Percentiles rank a stretch among this genome's conserved stretches.
Conservation (phyloP, 2,888 invertebrate species). For the Anagyrus pseudococci region DNA sequence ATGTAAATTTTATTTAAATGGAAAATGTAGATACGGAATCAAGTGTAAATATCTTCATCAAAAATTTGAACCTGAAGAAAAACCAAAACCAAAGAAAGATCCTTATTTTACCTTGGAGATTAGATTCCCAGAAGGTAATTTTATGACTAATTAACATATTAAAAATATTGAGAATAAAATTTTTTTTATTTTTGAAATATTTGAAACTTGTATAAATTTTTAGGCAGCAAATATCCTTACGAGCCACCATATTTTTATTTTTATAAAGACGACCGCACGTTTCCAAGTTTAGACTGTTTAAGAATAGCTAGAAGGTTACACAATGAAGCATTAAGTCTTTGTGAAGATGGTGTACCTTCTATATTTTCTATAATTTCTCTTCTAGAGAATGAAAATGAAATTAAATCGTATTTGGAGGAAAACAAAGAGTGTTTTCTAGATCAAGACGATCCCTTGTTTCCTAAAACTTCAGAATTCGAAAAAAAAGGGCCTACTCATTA, state of each 20-base stretch:
- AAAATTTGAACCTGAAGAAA: slow-evolving; percentile 58
- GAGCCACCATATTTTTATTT: slow-evolving; percentile 76
- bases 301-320: slow-evolving; percentile 72
- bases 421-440: slow-evolving; percentile 70
- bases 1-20: slow-evolving; percentile 70
- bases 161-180: slow-evolving; percentile 12
- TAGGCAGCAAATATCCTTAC: slow-evolving; percentile 72
- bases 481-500: slow-evolving; percentile 69
- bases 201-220: slow-evolving; percentile 13
- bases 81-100: slow-evolving; percentile 52
- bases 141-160: slow-evolving; percentile 3
- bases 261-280: slow-evolving; percentile 64
- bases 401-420: slow-evolving; percentile 68
- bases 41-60: slow-evolving; percentile 80
- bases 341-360: slow-evolving; percentile 74
- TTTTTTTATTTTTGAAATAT: too few species aligned
- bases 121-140: slow-evolving; percentile 70
- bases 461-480: slow-evolving; percentile 49
- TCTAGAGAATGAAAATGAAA: slow-evolving; percentile 73
- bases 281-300: slow-evolving; percentile 70
- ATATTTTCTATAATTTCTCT: slow-evolving; percentile 76
- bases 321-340: slow-evolving; percentile 72
- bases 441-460: slow-evolving; percentile 63
- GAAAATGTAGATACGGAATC: slow-evolving; percentile 75
- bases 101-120: slow-evolving; percentile 73